phyloP scores from a whole-genome alignment of 2,113 vertebrate species.

The Cathartes aura region DNA sequence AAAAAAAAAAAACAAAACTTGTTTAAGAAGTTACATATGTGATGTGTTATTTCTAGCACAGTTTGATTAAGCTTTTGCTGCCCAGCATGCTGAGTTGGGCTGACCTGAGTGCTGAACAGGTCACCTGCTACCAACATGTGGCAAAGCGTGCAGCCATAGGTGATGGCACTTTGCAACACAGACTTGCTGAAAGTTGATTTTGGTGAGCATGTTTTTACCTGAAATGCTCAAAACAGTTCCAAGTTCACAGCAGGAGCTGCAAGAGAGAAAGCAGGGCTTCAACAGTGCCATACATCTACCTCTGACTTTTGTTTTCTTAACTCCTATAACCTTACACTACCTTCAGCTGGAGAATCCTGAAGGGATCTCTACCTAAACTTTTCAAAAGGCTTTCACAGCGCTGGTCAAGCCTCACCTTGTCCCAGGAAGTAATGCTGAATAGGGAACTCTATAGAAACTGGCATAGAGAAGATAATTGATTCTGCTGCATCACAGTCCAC shows the following conservation, averaged over 20 bases:
- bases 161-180: neutral
- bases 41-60: slow-evolving; percentile 27
- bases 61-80: neutral
- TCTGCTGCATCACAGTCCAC: neutral
- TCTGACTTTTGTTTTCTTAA: neutral
- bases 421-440: neutral
- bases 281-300: too few species aligned
- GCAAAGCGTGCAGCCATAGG: neutral
- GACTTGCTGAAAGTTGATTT: neutral
- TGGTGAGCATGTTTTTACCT: neutral
- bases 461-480: neutral
- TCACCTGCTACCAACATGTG: neutral
- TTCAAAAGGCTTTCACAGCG: neutral
- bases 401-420: neutral
- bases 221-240: neutral
- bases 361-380: neutral
- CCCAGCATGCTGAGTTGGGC: neutral
- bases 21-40: slow-evolving; percentile 17
- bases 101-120: neutral
- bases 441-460: neutral
- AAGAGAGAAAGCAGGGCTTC: neutral
- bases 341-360: neutral
- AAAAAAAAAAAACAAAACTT: neutral
- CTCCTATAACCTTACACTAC: neutral
- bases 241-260: neutral